Evolutionary conservation across 1,140 invertebrate species (phyloP).

Genomic region (Pararge aegeria): DNA sequence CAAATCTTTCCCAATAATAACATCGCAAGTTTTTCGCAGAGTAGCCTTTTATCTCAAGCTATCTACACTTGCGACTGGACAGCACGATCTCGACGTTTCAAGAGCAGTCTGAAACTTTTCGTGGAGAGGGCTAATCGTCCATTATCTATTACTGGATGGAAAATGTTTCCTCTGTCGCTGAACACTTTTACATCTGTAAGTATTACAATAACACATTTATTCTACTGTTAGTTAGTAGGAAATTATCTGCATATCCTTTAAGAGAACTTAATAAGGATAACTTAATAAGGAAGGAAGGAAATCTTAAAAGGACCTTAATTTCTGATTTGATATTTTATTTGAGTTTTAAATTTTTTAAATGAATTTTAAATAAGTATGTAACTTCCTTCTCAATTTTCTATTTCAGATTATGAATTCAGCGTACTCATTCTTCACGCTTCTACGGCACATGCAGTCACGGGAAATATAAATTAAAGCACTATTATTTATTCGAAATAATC

Average conservation of each 20-base stretch:
- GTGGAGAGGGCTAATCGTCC: constrained; percentile 54
- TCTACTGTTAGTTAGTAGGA: no score
- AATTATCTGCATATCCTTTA: no score
- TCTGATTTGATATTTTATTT: no score
- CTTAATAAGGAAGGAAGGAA: no score
- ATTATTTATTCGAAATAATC: neutral
- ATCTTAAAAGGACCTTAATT: no score
- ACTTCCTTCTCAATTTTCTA: no score
- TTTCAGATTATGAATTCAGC: constrained; percentile 66
- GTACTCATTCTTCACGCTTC: constrained; percentile 58
- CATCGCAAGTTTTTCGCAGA: no score
- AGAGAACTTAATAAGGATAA: no score
- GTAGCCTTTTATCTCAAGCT: constrained; percentile 46
- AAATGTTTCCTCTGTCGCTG: constrained; percentile 64
- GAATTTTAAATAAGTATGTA: no score
- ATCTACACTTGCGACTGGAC: constrained; percentile 64
- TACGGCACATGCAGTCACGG: constrained; percentile 47
- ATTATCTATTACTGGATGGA: constrained; percentile 56
- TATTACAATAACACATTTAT: constrained; percentile 10
- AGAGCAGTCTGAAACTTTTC: constrained; percentile 59
- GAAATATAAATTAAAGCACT: constrained; percentile 13
- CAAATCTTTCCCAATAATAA: no score
- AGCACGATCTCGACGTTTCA: constrained; percentile 47
- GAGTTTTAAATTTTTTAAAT: no score
- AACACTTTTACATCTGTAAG: constrained; percentile 65